phyloP scores from a whole-genome alignment of 1,140 invertebrate species.

The Anoplolepis gracilipes region DNA sequence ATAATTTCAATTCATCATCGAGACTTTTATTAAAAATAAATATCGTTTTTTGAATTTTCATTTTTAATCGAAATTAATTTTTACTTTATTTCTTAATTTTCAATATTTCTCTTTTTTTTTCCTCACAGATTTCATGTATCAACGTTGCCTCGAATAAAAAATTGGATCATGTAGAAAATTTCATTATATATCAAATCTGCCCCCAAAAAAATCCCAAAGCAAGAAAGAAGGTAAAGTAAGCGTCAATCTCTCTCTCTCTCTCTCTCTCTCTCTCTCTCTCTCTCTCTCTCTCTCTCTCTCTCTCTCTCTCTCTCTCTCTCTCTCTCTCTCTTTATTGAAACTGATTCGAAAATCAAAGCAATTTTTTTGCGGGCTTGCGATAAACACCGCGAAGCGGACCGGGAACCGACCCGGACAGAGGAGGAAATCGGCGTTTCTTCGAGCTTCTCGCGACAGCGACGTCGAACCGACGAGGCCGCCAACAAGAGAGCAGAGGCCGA shows the following conservation, averaged over 20 bases:
- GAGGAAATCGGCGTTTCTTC: constrained; percentile 61
- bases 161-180: too few species aligned
- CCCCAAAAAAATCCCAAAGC: neutral
- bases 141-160: neutral
- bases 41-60: neutral
- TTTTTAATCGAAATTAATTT: neutral
- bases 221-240: neutral
- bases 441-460: constrained; percentile 27
- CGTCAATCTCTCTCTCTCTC: constrained; percentile 65
- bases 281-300: constrained; percentile 70
- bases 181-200: too few species aligned
- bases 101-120: neutral
- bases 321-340: constrained; percentile 70
- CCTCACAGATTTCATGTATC: neutral
- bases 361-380: constrained; percentile 73
- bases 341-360: constrained; percentile 64
- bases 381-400: constrained; percentile 54
- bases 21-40: neutral
- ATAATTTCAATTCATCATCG: neutral
- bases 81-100: too few species aligned
- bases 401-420: neutral
- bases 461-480: neutral
- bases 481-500: constrained; percentile 32
- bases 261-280: constrained; percentile 70
- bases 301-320: constrained; percentile 71